Evolutionary conservation across 2,888 invertebrate species (phyloP), one percentile per base, ranked within the genome.

Genomic region (Agrotis segetum): DNA sequence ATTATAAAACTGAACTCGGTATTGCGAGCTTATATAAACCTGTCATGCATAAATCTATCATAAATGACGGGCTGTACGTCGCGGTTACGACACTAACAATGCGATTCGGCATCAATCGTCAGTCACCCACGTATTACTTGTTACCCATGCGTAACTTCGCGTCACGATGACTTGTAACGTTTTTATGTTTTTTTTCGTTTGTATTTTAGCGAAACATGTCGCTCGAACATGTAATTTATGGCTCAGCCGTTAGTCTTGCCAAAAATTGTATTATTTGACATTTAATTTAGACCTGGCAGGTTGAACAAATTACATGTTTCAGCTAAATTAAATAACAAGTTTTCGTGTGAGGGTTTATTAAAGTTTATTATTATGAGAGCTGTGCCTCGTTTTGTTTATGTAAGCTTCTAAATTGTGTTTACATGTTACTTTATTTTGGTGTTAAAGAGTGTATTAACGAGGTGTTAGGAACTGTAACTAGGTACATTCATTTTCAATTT

Each of bases 271-370:
- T 72, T 55, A 81, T 49, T 56, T 66, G 62, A 53, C 24, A 52
- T 46, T 69, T 71, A 59, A 70, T 74, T 79, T 49, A 50, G 29
- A 40, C 55, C n/a, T n/a, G 16, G 11, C 46, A 68, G 64, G 65
- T 24, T 55, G 52, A 34, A 29, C 24, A 52, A 62, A 58, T 44
- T 56, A 53, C 17, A 65, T 67, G 72, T 72, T 82, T 67, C 61
- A 67, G 69, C 29, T 19, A 60, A 72, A 82, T 70, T 62, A n/a
- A 69, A 80, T 73, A 49, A 66, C 3, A 34, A 44, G 60, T 59
- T 67, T 77, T 80, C 70, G 44, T 55, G 21, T 40, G 67, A 47
- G 13, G 17, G 17, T 49, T 44, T 76, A 80, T 58, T 40, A 58
- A 52, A 62, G 53, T 55, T 62, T 52, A 67, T 65, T 62, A 61